Base-by-base conservation (phyloP, 2,113 vertebrate genomes). In the Lophius piscatorius region DNA sequence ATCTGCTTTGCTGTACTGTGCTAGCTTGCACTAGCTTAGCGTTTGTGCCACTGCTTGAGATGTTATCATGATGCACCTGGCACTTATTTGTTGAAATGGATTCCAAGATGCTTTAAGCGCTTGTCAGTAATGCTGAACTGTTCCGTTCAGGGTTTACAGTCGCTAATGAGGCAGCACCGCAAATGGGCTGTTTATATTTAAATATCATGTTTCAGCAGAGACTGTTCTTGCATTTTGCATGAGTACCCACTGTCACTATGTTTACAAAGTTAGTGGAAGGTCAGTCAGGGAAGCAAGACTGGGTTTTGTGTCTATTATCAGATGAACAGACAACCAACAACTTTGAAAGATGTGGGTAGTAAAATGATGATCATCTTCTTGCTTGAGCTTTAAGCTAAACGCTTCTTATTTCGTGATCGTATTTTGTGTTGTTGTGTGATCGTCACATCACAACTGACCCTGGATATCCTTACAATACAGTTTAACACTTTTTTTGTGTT, bases 161-260 rank as follows among this genome's bases (percentile, higher is more conserved):
- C 75, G 20, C 61, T 85, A 85, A 85, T 67, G 79, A 58, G 56
- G 49, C 14, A 44, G 42, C 28, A 4, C 33, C 6, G 47, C 14
- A 11, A 17, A 40, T 63, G 49, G 6, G 46, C 18, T 13, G 34
- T 60, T 52, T 47, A 22, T 35, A 38, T 67, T 62, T 48, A 45
- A 39, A 61, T 67, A 17, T 60, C 40, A 41, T 45, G 34, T 61
- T 57, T 72, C 7, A 28, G 38, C 7, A 36, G 46, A 41, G 33
- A 60, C n/a, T 41, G 40, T 14, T 69, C 61, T 47, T 74, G 58
- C 49, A 69, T 70, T 74, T 75, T 80, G 17, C 54, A 78, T 65
- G 22, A 61, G 6, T 35, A 36, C 47, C 55, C 48, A 35, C 33
- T 49, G 39, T 46, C 49, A 33, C 56, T 34, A 1, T 28, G n/a